Evolutionary conservation across 2,797 vertebrate species (phyloP).

Genomic region (Luscinia luscinia): DNA sequence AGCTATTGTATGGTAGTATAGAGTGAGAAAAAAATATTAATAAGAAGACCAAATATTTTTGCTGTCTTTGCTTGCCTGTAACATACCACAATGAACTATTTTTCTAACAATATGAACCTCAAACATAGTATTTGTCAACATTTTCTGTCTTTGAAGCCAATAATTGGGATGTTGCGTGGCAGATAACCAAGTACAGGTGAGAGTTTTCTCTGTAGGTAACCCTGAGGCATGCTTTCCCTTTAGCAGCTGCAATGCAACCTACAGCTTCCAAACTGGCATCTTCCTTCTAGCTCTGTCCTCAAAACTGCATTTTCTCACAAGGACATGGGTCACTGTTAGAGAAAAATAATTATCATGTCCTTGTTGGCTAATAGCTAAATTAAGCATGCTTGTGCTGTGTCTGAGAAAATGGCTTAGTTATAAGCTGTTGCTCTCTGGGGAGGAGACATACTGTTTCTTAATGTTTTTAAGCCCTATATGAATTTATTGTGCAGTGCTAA

Average conservation of each 20-base stretch:
- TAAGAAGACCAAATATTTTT: not conserved
- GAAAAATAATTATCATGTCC: constrained; percentile 45
- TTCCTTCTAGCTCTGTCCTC: not conserved
- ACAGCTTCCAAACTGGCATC: not conserved
- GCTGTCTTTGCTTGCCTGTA: not conserved
- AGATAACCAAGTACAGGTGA: not conserved
- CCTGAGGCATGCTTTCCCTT: not conserved
- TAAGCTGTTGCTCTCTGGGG: constrained; percentile 10
- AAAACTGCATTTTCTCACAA: not conserved
- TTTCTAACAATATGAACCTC: not conserved
- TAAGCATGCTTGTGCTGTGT: constrained; percentile 21
- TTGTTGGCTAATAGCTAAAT: constrained; percentile 44
- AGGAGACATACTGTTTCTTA: constrained; percentile 40
- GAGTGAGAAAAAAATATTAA: not conserved
- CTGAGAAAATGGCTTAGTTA: constrained; percentile 39
- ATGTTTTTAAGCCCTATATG: constrained; percentile 30
- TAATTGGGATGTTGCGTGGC: not conserved
- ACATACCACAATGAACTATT: not conserved
- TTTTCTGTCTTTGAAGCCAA: not conserved
- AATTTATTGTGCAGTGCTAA: constrained; percentile 43
- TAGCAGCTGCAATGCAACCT: not conserved
- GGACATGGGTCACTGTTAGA: not conserved
- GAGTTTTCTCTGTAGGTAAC: constrained; percentile 2
- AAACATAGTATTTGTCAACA: rapidly evolving
- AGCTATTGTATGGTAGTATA: not conserved